Base-by-base conservation (phyloP, 1,140 invertebrate genomes). In the Cecropterus lyciades region DNA sequence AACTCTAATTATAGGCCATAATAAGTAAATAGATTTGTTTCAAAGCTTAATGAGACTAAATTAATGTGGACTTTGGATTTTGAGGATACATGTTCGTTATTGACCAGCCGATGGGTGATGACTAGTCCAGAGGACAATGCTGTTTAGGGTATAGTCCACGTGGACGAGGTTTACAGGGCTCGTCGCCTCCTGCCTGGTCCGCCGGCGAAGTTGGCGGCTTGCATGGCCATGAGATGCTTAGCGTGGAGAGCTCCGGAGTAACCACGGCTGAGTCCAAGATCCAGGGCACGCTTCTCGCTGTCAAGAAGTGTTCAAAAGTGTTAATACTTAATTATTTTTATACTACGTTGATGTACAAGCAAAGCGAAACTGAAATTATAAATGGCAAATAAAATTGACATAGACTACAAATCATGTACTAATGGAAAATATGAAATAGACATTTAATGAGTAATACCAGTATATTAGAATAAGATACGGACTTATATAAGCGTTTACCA, bases 211-310 rank as follows among this genome's bases (percentile, higher is more conserved):
- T 96, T 97, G 70, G 97, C 97, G 0, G 96, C 96, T 45, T 96
- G 95, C 43, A 97, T 84, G 0, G 97, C 97, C 96, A 98, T 97
- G 73, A 98, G 93, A 85, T 98, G 97, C 88, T 98, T 98, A 75
- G 97, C 97, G 45, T 97, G 96, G 77, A 98, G 95, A 17, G 96
- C 96, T 0, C 97, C 97, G 40, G 97, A 98, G 87, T 96, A 98
- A 3, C 97, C 97, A 30, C 97, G 95, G 65, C 94, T 96, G 45
- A 98, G 91, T 10, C 97, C 97, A 72, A 97, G 93, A 82, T 97
- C 96, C 46, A 97, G 89, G 37, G 95, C 96, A 1, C 96, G 95
- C 89, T 97, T 97, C 43, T 94, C 94, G 83, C 96, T 97, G 93
- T 10, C 60, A 57, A 45, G 8, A 9, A 53, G 0, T 33, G 14